phyloP scores from a whole-genome alignment of 1,140 invertebrate genomes.

The Triops longicaudatus region DNA sequence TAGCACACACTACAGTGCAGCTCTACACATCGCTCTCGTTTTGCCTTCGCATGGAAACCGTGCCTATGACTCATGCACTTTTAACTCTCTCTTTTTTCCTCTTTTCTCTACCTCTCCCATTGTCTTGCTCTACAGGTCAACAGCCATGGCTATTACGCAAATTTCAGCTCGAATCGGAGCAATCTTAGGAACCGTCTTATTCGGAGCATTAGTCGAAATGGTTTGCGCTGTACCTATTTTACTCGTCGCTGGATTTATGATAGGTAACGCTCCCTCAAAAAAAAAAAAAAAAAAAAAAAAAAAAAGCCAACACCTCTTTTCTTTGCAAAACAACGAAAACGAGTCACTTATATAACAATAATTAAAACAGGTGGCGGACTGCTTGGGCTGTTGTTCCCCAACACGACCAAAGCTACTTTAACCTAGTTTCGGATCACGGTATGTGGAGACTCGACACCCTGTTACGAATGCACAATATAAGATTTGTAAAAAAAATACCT shows the following conservation, averaged over 20 bases:
- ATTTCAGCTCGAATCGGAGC: not conserved
- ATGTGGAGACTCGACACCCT: not conserved
- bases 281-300: not conserved
- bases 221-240: not conserved
- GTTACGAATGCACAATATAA: not conserved
- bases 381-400: not conserved
- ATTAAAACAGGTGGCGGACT: constrained; percentile 12
- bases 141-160: not conserved
- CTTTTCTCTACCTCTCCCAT: not conserved
- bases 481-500: not conserved
- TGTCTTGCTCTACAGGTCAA: not conserved
- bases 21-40: not conserved
- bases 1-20: not conserved
- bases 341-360: not conserved
- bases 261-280: not conserved
- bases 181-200: constrained; percentile 9
- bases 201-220: not conserved
- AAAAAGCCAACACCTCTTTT: not conserved
- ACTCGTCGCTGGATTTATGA: not conserved
- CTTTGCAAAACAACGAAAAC: not conserved
- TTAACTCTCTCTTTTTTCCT: not conserved
- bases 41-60: not conserved
- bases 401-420: not conserved
- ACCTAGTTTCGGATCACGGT: not conserved
- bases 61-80: not conserved